Evolutionary conservation across 2,113 vertebrate genomes (phyloP), one percentile per base, ranked within the genome.

Genomic region (Micromys minutus): DNA sequence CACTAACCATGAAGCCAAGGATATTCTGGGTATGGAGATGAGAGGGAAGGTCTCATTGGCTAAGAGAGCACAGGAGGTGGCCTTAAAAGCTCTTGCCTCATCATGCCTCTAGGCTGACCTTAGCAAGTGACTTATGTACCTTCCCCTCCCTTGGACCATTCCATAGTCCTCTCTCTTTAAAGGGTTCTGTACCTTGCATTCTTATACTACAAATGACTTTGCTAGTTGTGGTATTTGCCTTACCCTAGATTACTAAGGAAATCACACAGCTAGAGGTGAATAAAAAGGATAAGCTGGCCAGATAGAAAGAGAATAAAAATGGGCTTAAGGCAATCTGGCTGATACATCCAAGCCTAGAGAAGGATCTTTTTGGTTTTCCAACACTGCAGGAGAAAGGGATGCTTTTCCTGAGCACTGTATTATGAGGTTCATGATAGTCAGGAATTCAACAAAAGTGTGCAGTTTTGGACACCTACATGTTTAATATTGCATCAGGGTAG

Each of bases 1-100:
- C 92, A 80, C 93, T 97, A 76, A 95, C 94, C 79, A 97, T 1
- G 0, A 80, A 47, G 63, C 47, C 10, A 31, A 94, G 16, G 83
- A 36, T 52, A 65, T 88, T 79, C 89, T 61, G 34, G 76, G 39
- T 29, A 65, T 39, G 47, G 31, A 24, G 74, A 77, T 34, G 72
- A 65, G 50, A 88, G 36, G 31, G 17, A 24, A n/a, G 29, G 81
- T 79, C 77, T 92, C 65, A 42, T 79, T 81, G 74, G 83, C 22
- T 8, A 1, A 69, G 71, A 87, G 50, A 92, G 50, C 45, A 12
- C 17, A 47, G 71, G 47, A 84, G n/a, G 34, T 90, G 42, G 17
- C 80, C 11, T n/a, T 89, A n/a, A 75, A 86, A 87, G 61, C 57
- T 31, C 61, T 55, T 26, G 71, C 42, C 69, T 94, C 16, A 3